Base-by-base conservation (phyloP, 2,888 invertebrate genomes). In the Sericinus montela region DNA sequence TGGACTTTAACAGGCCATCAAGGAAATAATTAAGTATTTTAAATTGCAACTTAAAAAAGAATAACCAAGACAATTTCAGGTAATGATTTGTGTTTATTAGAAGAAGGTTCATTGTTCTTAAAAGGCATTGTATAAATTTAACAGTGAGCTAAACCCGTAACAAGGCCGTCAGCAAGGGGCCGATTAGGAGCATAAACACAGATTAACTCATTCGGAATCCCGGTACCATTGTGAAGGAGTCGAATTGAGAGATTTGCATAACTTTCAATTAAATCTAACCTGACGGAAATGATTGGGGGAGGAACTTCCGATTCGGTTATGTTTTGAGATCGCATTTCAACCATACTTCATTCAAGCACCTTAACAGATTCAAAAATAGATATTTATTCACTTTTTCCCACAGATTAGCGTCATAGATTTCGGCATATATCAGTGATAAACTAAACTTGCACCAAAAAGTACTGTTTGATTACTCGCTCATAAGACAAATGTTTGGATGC, bases 201-300 rank as follows among this genome's bases (percentile, higher is more conserved):
- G 88, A 87, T 88, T 87, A 88, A 84, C 83, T 85, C 88, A 86
- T 86, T 87, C 79, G 84, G 84, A 88, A 87, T 88, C 86, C 80
- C 72, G 75, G 74, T 77, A 80, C 80, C 75, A 88, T 85, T 87
- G 86, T 86, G 79, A 83, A 87, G 84, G 85, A 86, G 83, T 84
- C 79, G 80, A 80, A 81, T 81, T 77, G 82, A 75, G 83, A 85
- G 84, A 88, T 88, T 88, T 88, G 87, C 87, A 88, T 88, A 88
- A 86, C 87, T 83, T 88, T 85, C 87, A 88, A 87, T 88, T 86
- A 85, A 79, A 82, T 71, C 72, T 80, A 81, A 85, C 79, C 85
- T 82, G 76, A 78, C 75, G 82, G 83, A 86, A 85, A 77, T 76
- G 69, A 80, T 83, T 80, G 75, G 80, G 75, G 82, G 74, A 73